These are phyloP conservation scores for Chaetogeoica ovagalla DNA, from an alignment of 2,888 invertebrate genomes.

Conservation along the genomic window DNA sequence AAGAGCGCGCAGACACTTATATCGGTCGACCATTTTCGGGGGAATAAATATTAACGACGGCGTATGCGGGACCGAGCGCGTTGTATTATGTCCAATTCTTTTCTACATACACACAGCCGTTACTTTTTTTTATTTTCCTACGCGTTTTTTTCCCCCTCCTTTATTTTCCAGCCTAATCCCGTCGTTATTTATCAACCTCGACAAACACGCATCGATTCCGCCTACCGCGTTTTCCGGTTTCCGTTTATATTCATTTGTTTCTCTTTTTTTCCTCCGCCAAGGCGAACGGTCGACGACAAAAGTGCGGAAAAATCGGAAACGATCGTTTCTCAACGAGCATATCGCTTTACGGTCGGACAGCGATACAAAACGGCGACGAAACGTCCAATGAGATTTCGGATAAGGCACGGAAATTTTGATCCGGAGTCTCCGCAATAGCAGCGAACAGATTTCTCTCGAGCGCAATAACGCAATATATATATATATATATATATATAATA, in stretches of 20 bases:
- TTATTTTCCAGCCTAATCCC: not conserved
- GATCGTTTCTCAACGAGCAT: no score
- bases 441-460: no score
- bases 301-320: no score
- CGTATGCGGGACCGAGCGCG: no score
- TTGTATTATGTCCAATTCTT: not conserved
- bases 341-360: no score
- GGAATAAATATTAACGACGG: constrained; percentile 48
- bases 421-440: no score
- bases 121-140: not conserved
- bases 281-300: not conserved
- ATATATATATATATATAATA: no score
- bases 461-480: no score
- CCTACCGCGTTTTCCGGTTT: constrained; percentile 25
- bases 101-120: not conserved
- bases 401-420: no score
- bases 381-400: no score
- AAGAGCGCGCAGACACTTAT: constrained; percentile 26
- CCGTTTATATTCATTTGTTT: constrained; percentile 12
- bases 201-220: constrained; percentile 19
- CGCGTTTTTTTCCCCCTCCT: not conserved
- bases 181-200: constrained; percentile 28
- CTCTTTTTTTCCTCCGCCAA: no score
- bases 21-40: constrained; percentile 45
- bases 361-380: no score